Conservation (phyloP, 2,113 vertebrate genomes). For the Microtus montanus region DNA sequence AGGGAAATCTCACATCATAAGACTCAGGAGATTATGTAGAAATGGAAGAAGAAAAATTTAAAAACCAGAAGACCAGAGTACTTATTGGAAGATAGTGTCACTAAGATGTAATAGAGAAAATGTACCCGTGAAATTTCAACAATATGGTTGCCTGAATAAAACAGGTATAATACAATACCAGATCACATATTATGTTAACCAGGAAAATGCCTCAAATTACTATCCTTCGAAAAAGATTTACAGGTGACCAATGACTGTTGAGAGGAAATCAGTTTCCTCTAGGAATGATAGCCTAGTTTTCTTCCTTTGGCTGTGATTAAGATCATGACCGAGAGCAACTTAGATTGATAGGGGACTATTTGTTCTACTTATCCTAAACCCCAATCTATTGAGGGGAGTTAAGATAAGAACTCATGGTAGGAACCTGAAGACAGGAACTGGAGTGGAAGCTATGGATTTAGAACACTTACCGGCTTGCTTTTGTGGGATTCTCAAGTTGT, state of each 20-base stretch:
- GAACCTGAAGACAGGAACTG: background rate
- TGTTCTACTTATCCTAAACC: background rate
- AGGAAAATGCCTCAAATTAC: background rate
- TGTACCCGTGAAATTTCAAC: background rate
- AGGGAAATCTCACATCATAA: background rate
- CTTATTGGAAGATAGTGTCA: background rate
- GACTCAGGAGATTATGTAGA: background rate
- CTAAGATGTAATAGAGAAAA: background rate
- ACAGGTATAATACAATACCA: background rate
- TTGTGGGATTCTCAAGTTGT: background rate
- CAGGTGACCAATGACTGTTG: background rate
- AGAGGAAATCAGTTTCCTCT: background rate
- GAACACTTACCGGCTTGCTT: background rate
- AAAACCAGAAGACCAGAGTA: background rate
- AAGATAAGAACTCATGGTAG: background rate
- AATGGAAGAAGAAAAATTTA: background rate
- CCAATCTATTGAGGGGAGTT: background rate
- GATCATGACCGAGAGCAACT: background rate
- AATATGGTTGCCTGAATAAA: background rate
- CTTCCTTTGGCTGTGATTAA: background rate
- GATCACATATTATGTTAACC: background rate
- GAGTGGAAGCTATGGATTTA: too few species aligned
- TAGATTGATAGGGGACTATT: too few species aligned
- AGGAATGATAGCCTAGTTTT: background rate
- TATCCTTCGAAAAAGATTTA: background rate